Base-by-base conservation (phyloP, 2,113 vertebrate genomes). In the Anoplopoma fimbria region DNA sequence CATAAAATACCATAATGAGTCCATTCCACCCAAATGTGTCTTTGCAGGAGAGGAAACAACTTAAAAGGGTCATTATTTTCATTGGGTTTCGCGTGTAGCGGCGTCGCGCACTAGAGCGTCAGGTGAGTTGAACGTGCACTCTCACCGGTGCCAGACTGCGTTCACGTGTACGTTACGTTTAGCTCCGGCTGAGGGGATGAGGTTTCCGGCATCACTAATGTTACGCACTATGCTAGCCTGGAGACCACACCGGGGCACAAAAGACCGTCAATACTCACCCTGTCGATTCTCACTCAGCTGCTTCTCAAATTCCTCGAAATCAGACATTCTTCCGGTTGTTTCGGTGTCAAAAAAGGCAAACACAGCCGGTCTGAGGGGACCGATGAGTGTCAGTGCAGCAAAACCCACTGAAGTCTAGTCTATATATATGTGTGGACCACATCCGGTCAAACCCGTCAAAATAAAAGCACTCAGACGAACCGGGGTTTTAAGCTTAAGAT, bases 291-390 rank as follows among this genome's bases (percentile, higher is more conserved):
- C 93, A 69, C 92, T 94, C 69, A 96, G 88, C 86, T 96, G 95
- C 25, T 95, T 96, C 87, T 96, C 95, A 82, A 96, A 96, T 91
- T 95, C 95, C 63, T 95, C 95, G 62, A 96, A 96, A 71, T 96
- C 95, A 23, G 94, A 94, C 95, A 96, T 95, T 6, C 1, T 34
- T 0, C 0, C 45, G 4, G 49, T 4, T 8, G 1, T 27, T 1
- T 17, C 8, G 27, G 17, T n/a, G n/a, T n/a, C n/a, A n/a, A n/a
- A n/a, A n/a, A n/a, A n/a, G n/a, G n/a, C n/a, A n/a, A n/a, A n/a
- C n/a, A n/a, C n/a, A n/a, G n/a, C n/a, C n/a, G n/a, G n/a, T 47
- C 53, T 40, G 74, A 25, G 21, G 1, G 45, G 23, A 10, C 67
- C 31, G 69, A 64, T 36, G 70, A 38, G 70, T 72, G 57, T 75